Percentiles rank a stretch among this genome's conserved stretches.
Evolutionary conservation across 2,888 invertebrate species (phyloP).

Genomic region (Netelia fuscicornis): DNA sequence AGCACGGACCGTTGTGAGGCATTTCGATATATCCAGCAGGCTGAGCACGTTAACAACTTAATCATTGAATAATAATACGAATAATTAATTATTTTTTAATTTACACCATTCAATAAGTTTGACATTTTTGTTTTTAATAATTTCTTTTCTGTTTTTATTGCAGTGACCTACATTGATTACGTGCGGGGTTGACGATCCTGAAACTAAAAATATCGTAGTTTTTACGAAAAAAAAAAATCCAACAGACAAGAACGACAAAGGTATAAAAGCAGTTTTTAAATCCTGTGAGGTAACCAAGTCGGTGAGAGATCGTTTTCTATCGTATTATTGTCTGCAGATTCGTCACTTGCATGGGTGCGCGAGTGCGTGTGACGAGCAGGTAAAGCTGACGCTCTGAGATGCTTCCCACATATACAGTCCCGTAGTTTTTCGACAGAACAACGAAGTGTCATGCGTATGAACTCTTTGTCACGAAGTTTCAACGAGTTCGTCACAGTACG

Average conservation of each 20-base stretch:
- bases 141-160: neutral
- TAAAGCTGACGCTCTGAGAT: conserved; percentile 32
- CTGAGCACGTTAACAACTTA: neutral
- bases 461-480: conserved; percentile 60
- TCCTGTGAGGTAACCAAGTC: conserved; percentile 7
- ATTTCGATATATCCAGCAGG: conserved; percentile 23
- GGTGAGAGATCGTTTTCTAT: conserved; percentile 19
- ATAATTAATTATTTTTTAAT: neutral
- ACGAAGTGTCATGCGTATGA: conserved; percentile 61
- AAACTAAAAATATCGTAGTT: neutral
- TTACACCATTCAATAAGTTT: neutral
- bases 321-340: conserved; percentile 48
- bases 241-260: neutral
- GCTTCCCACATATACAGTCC: conserved; percentile 2
- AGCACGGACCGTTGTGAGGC: conserved; percentile 17
- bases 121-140: no score
- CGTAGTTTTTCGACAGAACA: conserved; percentile 38
- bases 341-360: conserved; percentile 50
- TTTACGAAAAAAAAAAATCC: neutral
- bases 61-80: neutral
- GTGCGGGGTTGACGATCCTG: neutral
- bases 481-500: conserved; percentile 34
- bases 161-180: no score
- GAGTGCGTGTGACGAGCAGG: conserved; percentile 62
- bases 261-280: conserved; percentile 2